Base-by-base conservation (phyloP, 2,113 vertebrate species). In the Neodontobutis hainanensis region DNA sequence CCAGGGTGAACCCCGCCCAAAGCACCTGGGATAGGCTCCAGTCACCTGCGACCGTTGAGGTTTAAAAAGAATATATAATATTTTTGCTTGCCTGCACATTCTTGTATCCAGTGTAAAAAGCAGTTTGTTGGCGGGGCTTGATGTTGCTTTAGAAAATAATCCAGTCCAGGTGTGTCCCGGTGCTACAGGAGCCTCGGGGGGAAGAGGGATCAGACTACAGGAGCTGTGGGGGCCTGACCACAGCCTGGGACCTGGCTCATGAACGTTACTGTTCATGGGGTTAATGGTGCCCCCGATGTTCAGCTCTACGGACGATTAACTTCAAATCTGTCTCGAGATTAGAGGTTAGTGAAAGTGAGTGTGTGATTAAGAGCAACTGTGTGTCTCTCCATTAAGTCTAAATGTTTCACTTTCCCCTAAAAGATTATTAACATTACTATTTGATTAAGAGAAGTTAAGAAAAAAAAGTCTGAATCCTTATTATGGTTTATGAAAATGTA, bases 141-240 rank as follows among this genome's bases (percentile, higher is more conserved):
- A 42, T 45, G 67, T 56, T 71, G 63, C 75, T 84, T n/a, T 73
- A 32, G 47, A 82, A 9, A 52, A 62, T 84, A 89, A 86, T 82
- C 53, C 58, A 86, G 64, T 83, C 82, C 78, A 85, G 59, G 79
- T 87, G 84, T 68, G 77, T 8, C 40, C 11, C 15, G 65, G 49
- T 76, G 72, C 69, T 68, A 60, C 63, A 51, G 69, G 56, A 65
- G 73, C 82, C 68, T 59, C 50, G 0, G 61, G 79, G 58, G 71
- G 53, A 27, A 27, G 35, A 48, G 64, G 11, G 62, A 76, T 66
- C 67, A 65, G 67, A 68, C 73, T 51, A 49, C 40, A 9, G 61
- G 75, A 79, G 81, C 75, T 72, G 61, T 45, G 77, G 12, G 44
- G 44, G 38, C 38, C 44, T 5, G 12, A 46, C 44, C 44, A 11